Evolutionary conservation across 2,888 invertebrate genomes (phyloP), one percentile per base, ranked within the genome.

Genomic region (Tinea semifulvella): DNA sequence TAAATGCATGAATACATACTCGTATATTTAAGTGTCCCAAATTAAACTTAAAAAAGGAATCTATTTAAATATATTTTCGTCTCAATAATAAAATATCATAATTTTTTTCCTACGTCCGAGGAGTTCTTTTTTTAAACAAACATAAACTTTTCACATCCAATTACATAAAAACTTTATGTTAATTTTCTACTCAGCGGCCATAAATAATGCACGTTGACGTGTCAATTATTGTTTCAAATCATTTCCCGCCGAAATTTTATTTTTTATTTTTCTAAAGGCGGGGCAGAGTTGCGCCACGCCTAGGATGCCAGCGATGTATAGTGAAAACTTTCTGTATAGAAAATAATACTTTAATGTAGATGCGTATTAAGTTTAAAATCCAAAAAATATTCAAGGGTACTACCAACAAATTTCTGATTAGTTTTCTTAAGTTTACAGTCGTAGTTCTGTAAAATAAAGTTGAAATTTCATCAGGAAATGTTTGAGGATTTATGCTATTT

Each of bases 151-250:
- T 80, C 79, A 71, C 53, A 68, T 63, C 64, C 75, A 76, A 79
- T 80, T 76, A 79, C 63, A 55, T 58, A 57, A 65, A 61, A 61
- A 65, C 56, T 74, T 68, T 63, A 64, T 77, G 55, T 68, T 68
- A 60, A 76, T 79, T 79, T 72, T 61, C 68, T 57, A 57, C 57
- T 58, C 54, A 53, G 57, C 58, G 49, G 53, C 65, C 66, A 75
- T 75, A 73, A 79, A 77, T 79, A 79, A 74, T 75, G 60, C 53
- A 63, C 58, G 66, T 64, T 70, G 77, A 79, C 76, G 63, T 63
- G 69, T 73, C 76, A 76, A 76, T 80, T 75, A 77, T 74, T 69
- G 61, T 61, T 61, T 58, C 53, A 65, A 68, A 70, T 63, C 64
- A 61, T 60, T 74, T 69, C 62, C 65, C 64, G 65, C 56, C 53